Evolutionary conservation across 2,888 invertebrate species (phyloP).

Genomic region (Rotaria socialis): DNA sequence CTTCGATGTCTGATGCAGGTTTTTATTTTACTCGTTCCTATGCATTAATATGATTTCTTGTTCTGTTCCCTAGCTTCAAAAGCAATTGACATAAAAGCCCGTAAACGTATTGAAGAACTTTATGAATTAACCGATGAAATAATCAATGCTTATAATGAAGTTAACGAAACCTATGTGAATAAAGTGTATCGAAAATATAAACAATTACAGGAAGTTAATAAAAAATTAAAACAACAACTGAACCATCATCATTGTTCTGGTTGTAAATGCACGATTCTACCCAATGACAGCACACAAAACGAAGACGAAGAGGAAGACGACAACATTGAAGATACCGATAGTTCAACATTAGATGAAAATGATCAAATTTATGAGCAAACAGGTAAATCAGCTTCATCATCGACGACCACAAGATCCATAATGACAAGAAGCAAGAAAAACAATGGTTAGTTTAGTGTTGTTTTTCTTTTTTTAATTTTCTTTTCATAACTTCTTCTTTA

Average conservation of each 20-base stretch:
- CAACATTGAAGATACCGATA: too few relatives aligned
- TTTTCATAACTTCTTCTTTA: not conserved
- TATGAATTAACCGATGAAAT: conserved; percentile 11
- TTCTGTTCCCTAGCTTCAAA: not conserved
- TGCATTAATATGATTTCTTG: not conserved
- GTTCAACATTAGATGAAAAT: not conserved
- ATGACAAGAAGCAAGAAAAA: not conserved
- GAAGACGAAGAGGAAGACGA: not conserved
- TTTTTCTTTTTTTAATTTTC: not conserved
- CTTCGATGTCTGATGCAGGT: not conserved
- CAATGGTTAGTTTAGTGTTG: not conserved
- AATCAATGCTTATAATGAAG: not conserved
- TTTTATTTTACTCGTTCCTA: not conserved
- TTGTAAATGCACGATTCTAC: not conserved
- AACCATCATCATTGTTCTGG: not conserved
- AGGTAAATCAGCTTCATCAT: not conserved
- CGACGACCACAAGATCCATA: not conserved
- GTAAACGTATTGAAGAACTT: not conserved
- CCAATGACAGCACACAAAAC: not conserved
- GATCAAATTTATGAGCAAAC: not conserved
- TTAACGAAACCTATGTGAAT: not conserved
- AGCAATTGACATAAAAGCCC: not conserved
- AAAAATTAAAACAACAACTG: not conserved
- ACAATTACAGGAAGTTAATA: not conserved
- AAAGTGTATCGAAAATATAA: not conserved